phyloP scores from a whole-genome alignment of 1,140 invertebrate genomes.

The Aporrectodea caliginosa region DNA sequence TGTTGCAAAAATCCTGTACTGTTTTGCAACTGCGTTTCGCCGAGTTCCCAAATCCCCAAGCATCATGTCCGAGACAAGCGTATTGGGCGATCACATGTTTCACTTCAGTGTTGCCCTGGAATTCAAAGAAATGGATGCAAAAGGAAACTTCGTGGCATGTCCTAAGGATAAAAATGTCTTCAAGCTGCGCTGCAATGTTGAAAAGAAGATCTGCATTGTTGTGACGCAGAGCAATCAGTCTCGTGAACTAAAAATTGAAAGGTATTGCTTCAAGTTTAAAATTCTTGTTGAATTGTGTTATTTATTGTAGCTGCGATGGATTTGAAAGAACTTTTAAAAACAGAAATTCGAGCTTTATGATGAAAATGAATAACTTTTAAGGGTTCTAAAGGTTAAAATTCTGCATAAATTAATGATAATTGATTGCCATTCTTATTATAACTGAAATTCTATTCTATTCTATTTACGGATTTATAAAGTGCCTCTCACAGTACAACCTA shows the following conservation, averaged over 20 bases:
- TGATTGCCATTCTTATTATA: no score
- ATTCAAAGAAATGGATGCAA: slow-evolving; percentile 68
- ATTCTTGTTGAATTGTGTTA: not conserved
- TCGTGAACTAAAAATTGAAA: slow-evolving; percentile 53
- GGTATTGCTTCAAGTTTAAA: slow-evolving; percentile 39
- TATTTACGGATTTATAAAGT: no score
- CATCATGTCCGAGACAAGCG: not conserved
- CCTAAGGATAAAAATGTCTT: slow-evolving; percentile 87
- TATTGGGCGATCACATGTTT: slow-evolving; percentile 34
- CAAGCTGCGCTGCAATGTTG: slow-evolving; percentile 81
- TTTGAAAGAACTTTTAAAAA: not conserved
- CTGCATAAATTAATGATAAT: no score
- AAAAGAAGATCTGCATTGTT: slow-evolving; percentile 86
- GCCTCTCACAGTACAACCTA: no score
- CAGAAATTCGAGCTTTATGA: no score
- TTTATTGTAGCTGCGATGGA: not conserved
- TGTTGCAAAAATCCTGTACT: slow-evolving; percentile 68
- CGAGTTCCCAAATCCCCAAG: slow-evolving; percentile 62
- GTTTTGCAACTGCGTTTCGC: slow-evolving; percentile 88
- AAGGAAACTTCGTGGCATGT: slow-evolving; percentile 76
- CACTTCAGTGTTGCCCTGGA: slow-evolving; percentile 82
- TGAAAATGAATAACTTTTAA: no score
- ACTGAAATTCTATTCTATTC: no score
- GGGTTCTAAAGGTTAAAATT: no score
- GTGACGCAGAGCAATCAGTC: slow-evolving; percentile 67